phyloP scores from a whole-genome alignment of 2,888 invertebrate genomes.

The Heteromyza rotundicornis region DNA sequence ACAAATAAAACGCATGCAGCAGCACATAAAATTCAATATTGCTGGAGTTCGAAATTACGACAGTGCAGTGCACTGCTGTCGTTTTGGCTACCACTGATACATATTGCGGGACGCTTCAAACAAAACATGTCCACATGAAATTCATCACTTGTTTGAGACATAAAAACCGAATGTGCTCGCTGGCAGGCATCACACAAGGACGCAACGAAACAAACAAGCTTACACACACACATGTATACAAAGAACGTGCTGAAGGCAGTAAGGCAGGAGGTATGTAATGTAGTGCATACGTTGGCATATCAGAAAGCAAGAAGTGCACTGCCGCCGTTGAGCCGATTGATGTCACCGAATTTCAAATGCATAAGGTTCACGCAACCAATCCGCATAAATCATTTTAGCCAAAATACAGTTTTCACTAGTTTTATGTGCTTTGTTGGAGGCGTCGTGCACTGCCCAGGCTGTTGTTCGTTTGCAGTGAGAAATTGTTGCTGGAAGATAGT shows the following conservation, averaged over 20 bases:
- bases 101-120: no score
- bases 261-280: background rate
- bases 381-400: conserved; percentile 21
- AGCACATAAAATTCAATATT: conserved; percentile 13
- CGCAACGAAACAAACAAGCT: no score
- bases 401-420: background rate
- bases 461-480: no score
- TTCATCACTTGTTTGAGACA: conserved; percentile 8
- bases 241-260: background rate
- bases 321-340: background rate
- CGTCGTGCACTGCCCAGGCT: no score
- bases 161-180: conserved; percentile 13
- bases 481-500: no score
- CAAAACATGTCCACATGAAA: background rate
- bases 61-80: background rate
- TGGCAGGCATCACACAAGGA: background rate
- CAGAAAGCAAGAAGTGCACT: no score
- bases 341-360: background rate
- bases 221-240: background rate
- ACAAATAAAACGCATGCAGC: background rate
- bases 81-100: background rate
- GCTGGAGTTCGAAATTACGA: background rate
- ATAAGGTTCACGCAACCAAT: conserved; percentile 10
- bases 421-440: no score
- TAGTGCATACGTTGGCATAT: no score